Base-by-base conservation (phyloP, 92 coral and sea anemone genomes). In the Palythoa grandiflora region DNA sequence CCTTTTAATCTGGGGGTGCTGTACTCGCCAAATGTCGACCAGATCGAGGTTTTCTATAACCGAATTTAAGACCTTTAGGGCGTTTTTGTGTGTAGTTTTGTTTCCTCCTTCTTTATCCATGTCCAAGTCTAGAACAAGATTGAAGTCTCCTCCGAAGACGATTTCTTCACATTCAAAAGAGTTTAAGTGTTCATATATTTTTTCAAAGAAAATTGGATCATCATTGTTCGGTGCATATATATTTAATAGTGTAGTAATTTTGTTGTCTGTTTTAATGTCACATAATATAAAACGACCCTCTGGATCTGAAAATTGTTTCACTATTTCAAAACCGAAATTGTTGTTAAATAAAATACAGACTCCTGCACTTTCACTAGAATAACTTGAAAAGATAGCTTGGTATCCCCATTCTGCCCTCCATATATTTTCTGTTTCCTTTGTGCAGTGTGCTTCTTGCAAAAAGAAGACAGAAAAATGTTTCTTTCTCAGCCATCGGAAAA, bases 331-430 rank as follows among this genome's bases (percentile, higher is more conserved):
- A 68, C 5, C 37, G 72, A 68, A 20, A 20, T 20, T 68, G 36
- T 68, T 68, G 38, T 68, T 20, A 19, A 68, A 68, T 68, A 68
- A 68, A 68, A 68, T 68, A 10, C 37, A 19, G 38, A 73, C 78
- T 8, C 78, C 78, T 39, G 57, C 78, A 17, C 78, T 40, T 14
- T 38, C 78, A 73, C 78, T 40, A 12, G 55, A 73, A 55, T 28
- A 38, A 40, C 57, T 38, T 39, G 48, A 38, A 73, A 73, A 73
- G n/a, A 73, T 44, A 15, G 35, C 52, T 10, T 14, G 54, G 15
- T 73, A 40, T 6, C 78, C 78, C 78, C 78, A 73, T 15, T 73
- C 78, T 38, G 78, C 78, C 2, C 78, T 73, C 78, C 54, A 73
- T 14, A 40, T 73, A 44, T 40, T 73, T 73, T 73, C 78, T 14